phyloP scores from a whole-genome alignment of 2,113 vertebrate species.

The Macroglossus sobrinus region DNA sequence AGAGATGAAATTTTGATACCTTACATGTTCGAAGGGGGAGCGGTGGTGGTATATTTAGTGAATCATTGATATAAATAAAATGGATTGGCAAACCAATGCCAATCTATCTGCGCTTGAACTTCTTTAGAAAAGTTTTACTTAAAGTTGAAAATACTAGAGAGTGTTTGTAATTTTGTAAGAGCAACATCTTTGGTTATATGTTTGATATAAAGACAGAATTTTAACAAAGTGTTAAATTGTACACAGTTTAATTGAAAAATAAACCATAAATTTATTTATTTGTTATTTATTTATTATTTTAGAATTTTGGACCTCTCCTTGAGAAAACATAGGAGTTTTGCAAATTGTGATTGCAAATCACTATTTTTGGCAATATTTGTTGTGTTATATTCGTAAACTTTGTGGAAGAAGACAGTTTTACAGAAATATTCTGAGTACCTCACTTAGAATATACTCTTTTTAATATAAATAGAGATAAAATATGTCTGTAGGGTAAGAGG shows the following conservation, averaged over 20 bases:
- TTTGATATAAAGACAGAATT: neutral
- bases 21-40: neutral
- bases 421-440: neutral
- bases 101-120: neutral
- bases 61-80: neutral
- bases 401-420: neutral
- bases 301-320: neutral
- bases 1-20: neutral
- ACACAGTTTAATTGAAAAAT: slow-evolving; percentile 18
- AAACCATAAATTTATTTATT: neutral
- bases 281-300: too few relatives aligned
- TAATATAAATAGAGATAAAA: neutral
- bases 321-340: neutral
- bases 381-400: neutral
- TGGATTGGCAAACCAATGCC: neutral
- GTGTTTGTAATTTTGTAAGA: neutral
- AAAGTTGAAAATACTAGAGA: slow-evolving; percentile 14
- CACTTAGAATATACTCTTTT: neutral
- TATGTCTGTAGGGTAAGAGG: neutral
- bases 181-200: neutral
- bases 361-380: neutral
- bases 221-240: neutral
- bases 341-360: neutral
- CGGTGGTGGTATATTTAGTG: neutral
- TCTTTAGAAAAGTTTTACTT: slow-evolving; percentile 18